Evolutionary conservation across 2,888 invertebrate genomes (phyloP).

Genomic region (Salticus scenicus): DNA sequence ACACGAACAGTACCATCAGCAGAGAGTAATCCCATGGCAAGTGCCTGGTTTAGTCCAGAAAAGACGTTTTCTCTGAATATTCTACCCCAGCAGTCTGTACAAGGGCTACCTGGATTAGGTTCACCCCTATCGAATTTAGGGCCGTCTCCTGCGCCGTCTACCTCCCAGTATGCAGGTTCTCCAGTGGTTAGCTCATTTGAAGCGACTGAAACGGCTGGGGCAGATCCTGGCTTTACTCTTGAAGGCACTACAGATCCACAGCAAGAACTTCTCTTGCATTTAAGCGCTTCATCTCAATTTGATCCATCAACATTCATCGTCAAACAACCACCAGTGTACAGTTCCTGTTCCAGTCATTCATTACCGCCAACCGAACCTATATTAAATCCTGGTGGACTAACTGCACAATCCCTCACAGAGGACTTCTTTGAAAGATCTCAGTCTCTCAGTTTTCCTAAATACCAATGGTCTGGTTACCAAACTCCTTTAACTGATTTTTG

Average conservation of each 20-base stretch:
- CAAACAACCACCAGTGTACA: conserved; percentile 82
- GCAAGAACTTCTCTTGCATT: conserved; percentile 53
- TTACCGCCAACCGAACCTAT: conserved; percentile 50
- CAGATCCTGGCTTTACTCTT: conserved; percentile 35
- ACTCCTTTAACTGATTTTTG: conserved; percentile 38
- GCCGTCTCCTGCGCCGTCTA: conserved; percentile 44
- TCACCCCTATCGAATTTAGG: conserved; percentile 32
- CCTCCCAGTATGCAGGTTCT: conserved; percentile 37
- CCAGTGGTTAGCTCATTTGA: conserved; percentile 28
- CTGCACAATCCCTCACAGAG: conserved; percentile 47
- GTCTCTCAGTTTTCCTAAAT: conserved; percentile 27
- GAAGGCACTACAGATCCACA: conserved; percentile 37
- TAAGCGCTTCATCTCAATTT: conserved; percentile 60
- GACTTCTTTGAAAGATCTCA: conserved; percentile 43
- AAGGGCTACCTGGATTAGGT: conserved; percentile 33
- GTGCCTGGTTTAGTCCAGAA: conserved; percentile 58
- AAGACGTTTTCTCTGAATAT: conserved; percentile 60
- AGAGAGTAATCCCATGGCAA: conserved; percentile 40
- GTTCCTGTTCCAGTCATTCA: conserved; percentile 77
- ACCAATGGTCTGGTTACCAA: conserved; percentile 49
- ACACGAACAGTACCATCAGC: conserved; percentile 73
- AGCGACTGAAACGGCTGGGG: conserved; percentile 5
- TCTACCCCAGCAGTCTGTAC: conserved; percentile 49
- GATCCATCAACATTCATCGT: conserved; percentile 77
- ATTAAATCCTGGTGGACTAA: conserved; percentile 37